These are phyloP conservation scores for Chrysogorgia sp. DNA, from an alignment of 92 coral and sea anemone species.

Conservation along the genomic window DNA sequence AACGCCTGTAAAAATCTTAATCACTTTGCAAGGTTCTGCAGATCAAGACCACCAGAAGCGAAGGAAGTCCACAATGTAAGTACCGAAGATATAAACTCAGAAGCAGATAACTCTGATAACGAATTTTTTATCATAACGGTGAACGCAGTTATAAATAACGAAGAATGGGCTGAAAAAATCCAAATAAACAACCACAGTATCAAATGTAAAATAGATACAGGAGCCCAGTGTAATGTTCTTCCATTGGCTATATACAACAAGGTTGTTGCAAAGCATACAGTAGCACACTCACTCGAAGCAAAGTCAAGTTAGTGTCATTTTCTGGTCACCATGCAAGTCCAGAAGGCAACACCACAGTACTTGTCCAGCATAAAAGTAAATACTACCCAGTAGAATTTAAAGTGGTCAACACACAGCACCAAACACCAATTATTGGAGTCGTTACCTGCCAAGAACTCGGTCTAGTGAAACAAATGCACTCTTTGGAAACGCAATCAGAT, in stretches of 20 bases:
- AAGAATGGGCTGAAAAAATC: slow-evolving; percentile 45
- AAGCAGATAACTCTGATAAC: slow-evolving; percentile 2
- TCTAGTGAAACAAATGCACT: slow-evolving; percentile 39
- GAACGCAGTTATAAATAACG: slow-evolving; percentile 9
- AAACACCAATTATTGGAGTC: slow-evolving; percentile 44
- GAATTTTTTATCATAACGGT: slow-evolving; percentile 42
- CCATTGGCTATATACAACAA: slow-evolving; percentile 61
- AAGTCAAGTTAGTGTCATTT: slow-evolving; percentile 47
- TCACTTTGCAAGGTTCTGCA: slow-evolving; percentile 1
- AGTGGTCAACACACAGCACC: slow-evolving; percentile 36
- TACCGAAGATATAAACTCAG: slow-evolving; percentile 11
- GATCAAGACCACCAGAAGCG: too few species aligned
- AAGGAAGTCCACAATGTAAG: neutral
- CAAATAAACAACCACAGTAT: too few species aligned
- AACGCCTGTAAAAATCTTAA: neutral
- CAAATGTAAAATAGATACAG: too few species aligned
- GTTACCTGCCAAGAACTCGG: slow-evolving; percentile 43
- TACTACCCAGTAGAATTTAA: slow-evolving; percentile 56
- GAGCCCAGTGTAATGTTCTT: too few species aligned
- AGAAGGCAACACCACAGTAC: slow-evolving; percentile 36
- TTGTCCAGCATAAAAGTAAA: slow-evolving; percentile 30
- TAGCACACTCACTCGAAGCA: slow-evolving; percentile 20
- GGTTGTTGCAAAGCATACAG: slow-evolving; percentile 36
- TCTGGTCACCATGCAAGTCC: slow-evolving; percentile 35
- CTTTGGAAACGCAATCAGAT: slow-evolving; percentile 36